Conservation (phyloP, 2,113 vertebrate genomes). For the Mormoops blainvillei region DNA sequence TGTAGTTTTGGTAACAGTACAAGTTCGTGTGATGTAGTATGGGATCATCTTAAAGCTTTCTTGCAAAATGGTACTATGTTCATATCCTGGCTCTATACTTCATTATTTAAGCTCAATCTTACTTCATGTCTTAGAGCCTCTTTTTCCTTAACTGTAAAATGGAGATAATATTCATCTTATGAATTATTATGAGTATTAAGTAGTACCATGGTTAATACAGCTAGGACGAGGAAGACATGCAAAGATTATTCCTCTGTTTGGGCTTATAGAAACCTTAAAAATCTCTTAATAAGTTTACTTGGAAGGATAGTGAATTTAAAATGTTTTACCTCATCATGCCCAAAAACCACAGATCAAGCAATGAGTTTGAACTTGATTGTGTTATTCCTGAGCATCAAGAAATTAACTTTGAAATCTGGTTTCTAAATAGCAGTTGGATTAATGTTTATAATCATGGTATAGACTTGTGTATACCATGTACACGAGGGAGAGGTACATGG, state of each 20-base stretch:
- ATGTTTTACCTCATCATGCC: neutral
- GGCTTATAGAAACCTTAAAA: neutral
- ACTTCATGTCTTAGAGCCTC: neutral
- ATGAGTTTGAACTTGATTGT: neutral
- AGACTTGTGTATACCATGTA: neutral
- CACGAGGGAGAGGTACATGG: neutral
- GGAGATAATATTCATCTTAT: neutral
- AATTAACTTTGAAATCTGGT: neutral
- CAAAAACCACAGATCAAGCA: neutral
- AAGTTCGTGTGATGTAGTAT: neutral
- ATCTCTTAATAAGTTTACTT: neutral
- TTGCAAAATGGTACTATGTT: neutral
- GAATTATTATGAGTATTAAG: neutral
- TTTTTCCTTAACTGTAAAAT: neutral
- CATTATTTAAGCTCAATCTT: neutral
- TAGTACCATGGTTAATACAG: neutral
- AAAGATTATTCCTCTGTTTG: constrained; percentile 9
- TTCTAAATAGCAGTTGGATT: neutral
- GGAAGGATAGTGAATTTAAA: neutral
- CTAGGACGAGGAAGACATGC: neutral
- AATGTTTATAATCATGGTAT: neutral
- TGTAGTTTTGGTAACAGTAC: neutral
- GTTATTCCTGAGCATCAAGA: neutral
- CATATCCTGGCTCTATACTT: neutral
- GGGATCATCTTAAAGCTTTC: neutral